Conservation (phyloP, 2,113 vertebrate genomes). For the Oryzias woworae region DNA sequence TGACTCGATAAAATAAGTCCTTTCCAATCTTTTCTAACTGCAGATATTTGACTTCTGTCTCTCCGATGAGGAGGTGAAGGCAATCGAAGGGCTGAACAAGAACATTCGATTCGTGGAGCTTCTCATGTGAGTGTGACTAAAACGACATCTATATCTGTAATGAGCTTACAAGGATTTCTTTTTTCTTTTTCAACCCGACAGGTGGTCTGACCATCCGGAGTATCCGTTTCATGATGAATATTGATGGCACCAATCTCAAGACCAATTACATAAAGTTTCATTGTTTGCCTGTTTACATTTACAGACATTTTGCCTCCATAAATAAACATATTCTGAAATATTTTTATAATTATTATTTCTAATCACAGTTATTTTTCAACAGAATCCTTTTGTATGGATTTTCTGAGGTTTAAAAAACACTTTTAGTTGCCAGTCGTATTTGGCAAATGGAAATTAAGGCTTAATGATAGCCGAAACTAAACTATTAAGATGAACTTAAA, state of each 20-base stretch:
- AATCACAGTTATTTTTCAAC: no score
- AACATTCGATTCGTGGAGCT: constrained; percentile 86
- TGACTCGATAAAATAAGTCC: background rate
- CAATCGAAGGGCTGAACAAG: constrained; percentile 86
- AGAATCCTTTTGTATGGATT: no score
- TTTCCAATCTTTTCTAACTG: background rate
- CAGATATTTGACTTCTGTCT: constrained; percentile 93
- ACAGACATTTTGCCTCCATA: background rate
- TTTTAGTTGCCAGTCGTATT: no score
- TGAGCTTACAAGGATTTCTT: background rate
- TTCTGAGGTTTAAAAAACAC: no score
- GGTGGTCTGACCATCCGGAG: constrained; percentile 76
- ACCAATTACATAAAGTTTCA: background rate
- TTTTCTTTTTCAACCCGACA: constrained; percentile 35
- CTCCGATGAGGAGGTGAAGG: constrained; percentile 86
- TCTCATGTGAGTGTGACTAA: constrained; percentile 83
- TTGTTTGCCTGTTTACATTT: background rate
- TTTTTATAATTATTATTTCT: no score
- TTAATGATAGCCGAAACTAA: no score
- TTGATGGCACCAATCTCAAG: constrained; percentile 27
- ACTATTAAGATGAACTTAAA: no score
- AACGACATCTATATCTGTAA: background rate
- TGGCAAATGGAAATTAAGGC: no score
- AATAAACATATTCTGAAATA: no score
- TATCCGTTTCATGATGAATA: constrained; percentile 74